Evolutionary conservation across 2,113 vertebrate species (phyloP).

Genomic region (Rhynchomys soricoides): DNA sequence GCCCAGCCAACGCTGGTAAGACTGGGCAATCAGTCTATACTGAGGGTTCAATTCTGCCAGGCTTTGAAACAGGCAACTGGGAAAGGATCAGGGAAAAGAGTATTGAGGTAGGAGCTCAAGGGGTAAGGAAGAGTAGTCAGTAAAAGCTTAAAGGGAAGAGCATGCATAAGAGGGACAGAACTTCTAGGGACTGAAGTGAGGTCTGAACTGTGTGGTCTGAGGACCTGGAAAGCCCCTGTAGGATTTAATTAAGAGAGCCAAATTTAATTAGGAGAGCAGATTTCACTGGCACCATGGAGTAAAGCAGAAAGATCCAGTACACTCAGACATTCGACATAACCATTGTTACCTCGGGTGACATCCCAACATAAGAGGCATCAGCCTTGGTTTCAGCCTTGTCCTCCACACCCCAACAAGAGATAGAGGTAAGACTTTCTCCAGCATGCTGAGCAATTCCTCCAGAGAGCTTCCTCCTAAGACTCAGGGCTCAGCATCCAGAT

Average conservation of each 20-base stretch:
- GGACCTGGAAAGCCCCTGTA: neutral
- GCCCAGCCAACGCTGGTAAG: no score
- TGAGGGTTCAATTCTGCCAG: no score
- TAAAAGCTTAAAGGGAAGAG: neutral
- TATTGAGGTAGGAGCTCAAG: neutral
- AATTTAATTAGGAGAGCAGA: no score
- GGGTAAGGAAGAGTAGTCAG: neutral
- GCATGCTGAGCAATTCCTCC: neutral
- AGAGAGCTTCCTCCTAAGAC: neutral
- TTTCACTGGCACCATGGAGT: neutral
- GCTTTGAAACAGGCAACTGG: neutral
- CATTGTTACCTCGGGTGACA: neutral
- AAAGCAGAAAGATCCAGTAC: neutral
- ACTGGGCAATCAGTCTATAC: neutral
- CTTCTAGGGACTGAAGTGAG: neutral
- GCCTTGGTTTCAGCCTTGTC: neutral
- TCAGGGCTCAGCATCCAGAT: neutral
- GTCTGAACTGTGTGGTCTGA: no score
- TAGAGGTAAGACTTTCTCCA: neutral
- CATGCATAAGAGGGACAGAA: neutral
- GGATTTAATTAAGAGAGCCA: neutral
- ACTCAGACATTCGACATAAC: neutral
- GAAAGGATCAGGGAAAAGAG: neutral
- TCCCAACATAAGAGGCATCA: neutral
- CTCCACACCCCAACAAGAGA: neutral